A percentile compares a stretch with the other conserved stretches of the same genome.
These are phyloP conservation scores for Genyomyrus donnyi DNA, from an alignment of 2,113 vertebrate species.

Conservation along the genomic window DNA sequence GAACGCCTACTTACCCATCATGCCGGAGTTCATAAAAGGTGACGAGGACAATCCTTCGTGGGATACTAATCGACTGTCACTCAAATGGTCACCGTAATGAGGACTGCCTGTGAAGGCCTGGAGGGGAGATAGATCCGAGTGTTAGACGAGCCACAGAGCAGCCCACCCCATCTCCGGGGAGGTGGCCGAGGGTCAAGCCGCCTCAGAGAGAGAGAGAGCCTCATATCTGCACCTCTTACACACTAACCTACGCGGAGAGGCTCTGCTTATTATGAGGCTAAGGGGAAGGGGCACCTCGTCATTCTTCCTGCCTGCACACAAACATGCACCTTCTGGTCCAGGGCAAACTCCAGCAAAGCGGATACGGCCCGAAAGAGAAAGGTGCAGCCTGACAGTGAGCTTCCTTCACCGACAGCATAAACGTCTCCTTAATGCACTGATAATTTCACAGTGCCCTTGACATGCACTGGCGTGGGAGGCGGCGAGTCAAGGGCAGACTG, in stretches of 20 bases:
- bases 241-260: background rate
- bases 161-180: constrained; percentile 64
- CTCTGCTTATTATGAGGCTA: background rate
- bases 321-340: background rate
- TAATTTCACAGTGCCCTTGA: background rate
- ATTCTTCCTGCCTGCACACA: background rate
- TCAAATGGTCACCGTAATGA: constrained; percentile 97
- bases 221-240: background rate
- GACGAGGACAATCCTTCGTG: constrained; percentile 96
- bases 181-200: constrained; percentile 53
- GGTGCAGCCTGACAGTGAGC: background rate
- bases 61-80: constrained; percentile 95
- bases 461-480: background rate
- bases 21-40: constrained; percentile 96
- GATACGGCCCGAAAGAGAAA: background rate
- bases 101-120: constrained; percentile 94
- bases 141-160: constrained; percentile 76
- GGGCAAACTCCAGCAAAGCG: background rate
- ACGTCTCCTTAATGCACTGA: background rate
- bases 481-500: background rate
- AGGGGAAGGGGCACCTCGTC: background rate
- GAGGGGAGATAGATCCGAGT: constrained; percentile 68
- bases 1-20: constrained; percentile 93
- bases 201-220: constrained; percentile 51
- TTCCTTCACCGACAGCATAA: background rate